Evolutionary conservation across 2,888 invertebrate species (phyloP).

Genomic region (Macrophya annulata): DNA sequence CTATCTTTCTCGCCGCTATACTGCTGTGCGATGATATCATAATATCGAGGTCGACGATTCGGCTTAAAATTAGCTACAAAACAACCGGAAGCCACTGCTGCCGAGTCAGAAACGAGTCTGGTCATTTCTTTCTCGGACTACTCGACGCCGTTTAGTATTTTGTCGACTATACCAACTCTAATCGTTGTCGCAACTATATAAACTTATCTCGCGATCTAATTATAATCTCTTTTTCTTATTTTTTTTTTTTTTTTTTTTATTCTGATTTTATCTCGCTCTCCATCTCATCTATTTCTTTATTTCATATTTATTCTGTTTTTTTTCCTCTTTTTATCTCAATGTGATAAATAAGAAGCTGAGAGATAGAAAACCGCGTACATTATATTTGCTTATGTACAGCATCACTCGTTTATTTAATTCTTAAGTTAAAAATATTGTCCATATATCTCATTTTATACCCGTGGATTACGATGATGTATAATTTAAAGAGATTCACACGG

Average conservation of each 20-base stretch:
- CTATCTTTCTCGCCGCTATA: slow-evolving; percentile 20
- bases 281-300: no score
- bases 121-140: slow-evolving; percentile 23
- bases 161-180: not conserved
- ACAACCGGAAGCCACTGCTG: slow-evolving; percentile 35
- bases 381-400: no score
- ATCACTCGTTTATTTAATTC: no score
- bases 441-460: no score
- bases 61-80: slow-evolving; percentile 41
- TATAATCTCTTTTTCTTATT: not conserved
- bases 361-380: no score
- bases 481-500: no score
- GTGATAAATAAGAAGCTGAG: no score
- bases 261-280: no score
- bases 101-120: slow-evolving; percentile 28
- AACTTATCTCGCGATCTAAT: not conserved
- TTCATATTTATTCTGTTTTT: no score
- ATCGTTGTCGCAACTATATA: not conserved
- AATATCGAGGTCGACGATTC: slow-evolving; percentile 51
- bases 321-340: no score
- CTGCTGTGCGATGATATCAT: slow-evolving; percentile 43
- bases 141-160: not conserved
- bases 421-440: no score
- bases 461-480: no score
- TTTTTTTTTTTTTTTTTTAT: not conserved